Evolutionary conservation across 2,113 vertebrate species (phyloP).

Genomic region (Eolophus roseicapilla): DNA sequence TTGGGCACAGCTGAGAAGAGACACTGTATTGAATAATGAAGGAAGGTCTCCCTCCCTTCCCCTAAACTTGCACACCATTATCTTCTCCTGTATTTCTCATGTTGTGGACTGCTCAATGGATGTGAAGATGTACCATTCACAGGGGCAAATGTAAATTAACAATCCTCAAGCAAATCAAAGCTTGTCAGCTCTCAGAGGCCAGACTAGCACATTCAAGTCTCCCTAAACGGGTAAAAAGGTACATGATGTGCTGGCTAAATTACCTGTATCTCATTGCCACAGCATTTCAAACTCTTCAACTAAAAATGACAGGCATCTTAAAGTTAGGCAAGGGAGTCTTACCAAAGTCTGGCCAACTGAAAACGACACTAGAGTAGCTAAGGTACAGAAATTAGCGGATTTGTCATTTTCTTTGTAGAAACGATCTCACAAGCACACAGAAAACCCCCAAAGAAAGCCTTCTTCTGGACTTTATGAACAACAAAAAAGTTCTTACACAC

Average conservation of each 20-base stretch:
- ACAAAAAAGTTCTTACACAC: neutral
- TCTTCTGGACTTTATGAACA: neutral
- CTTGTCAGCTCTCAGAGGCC: neutral
- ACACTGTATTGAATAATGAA: neutral
- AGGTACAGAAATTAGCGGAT: neutral
- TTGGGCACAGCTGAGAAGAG: neutral
- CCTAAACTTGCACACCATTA: neutral
- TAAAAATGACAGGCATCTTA: neutral
- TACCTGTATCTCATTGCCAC: neutral
- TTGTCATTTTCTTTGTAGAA: neutral
- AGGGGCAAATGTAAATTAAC: neutral
- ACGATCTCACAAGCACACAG: neutral
- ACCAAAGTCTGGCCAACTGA: neutral
- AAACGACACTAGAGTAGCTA: neutral
- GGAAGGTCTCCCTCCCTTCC: neutral
- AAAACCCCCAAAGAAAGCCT: neutral
- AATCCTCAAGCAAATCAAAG: neutral
- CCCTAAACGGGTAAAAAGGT: neutral
- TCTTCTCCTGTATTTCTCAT: neutral
- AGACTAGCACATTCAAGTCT: neutral
- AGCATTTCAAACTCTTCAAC: neutral
- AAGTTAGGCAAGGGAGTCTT: neutral
- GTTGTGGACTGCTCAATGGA: neutral
- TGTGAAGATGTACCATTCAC: neutral
- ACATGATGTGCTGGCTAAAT: neutral